Base-by-base conservation (phyloP, 2,113 vertebrate genomes). In the Alligator mississippiensis region DNA sequence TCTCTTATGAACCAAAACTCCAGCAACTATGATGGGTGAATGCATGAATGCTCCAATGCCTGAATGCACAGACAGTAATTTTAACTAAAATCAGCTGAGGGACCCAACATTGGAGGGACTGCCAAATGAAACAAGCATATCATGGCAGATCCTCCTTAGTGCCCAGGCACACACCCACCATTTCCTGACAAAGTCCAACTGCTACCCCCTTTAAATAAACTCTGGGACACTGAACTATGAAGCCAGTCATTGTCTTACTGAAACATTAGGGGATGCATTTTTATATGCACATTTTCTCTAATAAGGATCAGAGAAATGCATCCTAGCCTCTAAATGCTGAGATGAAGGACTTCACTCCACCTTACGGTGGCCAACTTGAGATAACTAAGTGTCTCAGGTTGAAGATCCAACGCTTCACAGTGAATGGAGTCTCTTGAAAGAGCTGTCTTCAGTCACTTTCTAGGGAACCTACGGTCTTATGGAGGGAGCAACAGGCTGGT, bases 311-410 rank as follows among this genome's bases (percentile, higher is more conserved):
- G 17, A 30, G 30, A 87, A 85, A 15, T 89, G 54, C 47, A 25
- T 28, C n/a, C 38, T 4, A 24, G 12, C 27, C 5, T 91, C 77
- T 85, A 25, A 93, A 70, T 79, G 19, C 85, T 64, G 11, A 70
- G 66, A 70, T 70, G 68, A 89, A 92, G 84, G 87, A 84, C 55
- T 77, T 96, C 77, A 58, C 75, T 74, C 75, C 82, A 94, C 34
- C 27, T 83, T 92, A 93, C 82, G 83, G 70, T 89, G 30, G 64
- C 74, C 66, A 25, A 10, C 19, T 89, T 47, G 34, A 93, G 58
- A 80, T 18, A 85, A 55, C 62, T 62, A 75, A n/a, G 21, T 54
- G 21, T 78, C 57, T 84, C 30, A 78, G 14, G 54, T 1, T 70
- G 59, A 93, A 96, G 77, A 66, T 13, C 70, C 34, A 24, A 62